A percentile compares a stretch with the other conserved stretches of the same genome.
Conservation (phyloP, 1,140 invertebrate species). For the Rhyzopertha dominica region DNA sequence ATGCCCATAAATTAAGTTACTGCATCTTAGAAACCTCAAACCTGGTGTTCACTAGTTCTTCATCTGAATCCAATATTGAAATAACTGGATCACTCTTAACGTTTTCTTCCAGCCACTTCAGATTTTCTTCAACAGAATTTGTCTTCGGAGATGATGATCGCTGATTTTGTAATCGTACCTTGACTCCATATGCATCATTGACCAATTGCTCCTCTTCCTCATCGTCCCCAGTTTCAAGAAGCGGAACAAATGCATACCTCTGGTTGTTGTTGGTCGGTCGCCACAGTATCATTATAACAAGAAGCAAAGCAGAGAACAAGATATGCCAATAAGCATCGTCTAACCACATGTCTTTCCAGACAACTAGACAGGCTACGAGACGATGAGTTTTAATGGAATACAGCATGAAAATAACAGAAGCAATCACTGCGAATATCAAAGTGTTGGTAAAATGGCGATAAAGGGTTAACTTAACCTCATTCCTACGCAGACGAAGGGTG, state of each 20-base stretch:
- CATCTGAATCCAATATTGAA: constrained; percentile 82
- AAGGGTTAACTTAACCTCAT: constrained; percentile 82
- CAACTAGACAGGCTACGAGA: constrained; percentile 41
- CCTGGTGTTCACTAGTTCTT: constrained; percentile 82
- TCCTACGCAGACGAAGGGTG: constrained; percentile 77
- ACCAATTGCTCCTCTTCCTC: constrained; percentile 80
- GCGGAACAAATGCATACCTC: constrained; percentile 87
- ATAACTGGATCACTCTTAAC: constrained; percentile 70
- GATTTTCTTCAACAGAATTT: constrained; percentile 65
- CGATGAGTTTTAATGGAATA: constrained; percentile 73
- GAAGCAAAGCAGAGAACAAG: constrained; percentile 78
- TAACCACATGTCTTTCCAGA: constrained; percentile 89
- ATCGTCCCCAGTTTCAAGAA: constrained; percentile 82
- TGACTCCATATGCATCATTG: constrained; percentile 79
- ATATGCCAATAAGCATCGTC: constrained; percentile 94
- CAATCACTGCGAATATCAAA: constrained; percentile 81
- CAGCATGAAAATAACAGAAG: constrained; percentile 86
- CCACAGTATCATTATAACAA: constrained; percentile 93
- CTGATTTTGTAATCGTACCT: constrained; percentile 58
- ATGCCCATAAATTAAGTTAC: no score
- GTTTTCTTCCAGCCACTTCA: constrained; percentile 90
- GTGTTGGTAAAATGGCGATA: constrained; percentile 93
- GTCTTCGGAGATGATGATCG: constrained; percentile 33
- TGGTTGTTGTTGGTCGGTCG: constrained; percentile 92
- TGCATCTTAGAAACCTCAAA: constrained; percentile 93